Conservation (phyloP, 2,113 vertebrate species). For the Cynoglossus semilaevis region DNA sequence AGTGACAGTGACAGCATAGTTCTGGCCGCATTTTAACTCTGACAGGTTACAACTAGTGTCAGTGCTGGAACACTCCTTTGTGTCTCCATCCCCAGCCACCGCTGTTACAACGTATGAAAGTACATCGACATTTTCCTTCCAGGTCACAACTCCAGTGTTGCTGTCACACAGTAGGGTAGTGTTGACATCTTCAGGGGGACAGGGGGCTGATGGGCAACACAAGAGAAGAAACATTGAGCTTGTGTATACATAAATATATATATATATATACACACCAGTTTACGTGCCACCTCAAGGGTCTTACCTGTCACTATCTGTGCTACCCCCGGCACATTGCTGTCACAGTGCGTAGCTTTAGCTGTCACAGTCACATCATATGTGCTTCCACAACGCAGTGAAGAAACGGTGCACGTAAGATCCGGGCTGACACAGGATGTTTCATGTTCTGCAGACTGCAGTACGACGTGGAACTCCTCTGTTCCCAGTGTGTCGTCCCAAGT, state of each 20-base stretch:
- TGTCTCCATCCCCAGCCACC: constrained; percentile 39
- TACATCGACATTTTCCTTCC: constrained; percentile 55
- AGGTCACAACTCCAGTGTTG: constrained; percentile 67
- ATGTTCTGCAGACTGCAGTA: constrained; percentile 28
- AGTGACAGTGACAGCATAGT: constrained; percentile 65
- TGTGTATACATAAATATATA: background rate
- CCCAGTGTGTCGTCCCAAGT: constrained; percentile 72
- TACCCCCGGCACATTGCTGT: constrained; percentile 60
- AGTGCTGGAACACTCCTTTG: constrained; percentile 47
- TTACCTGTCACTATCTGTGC: constrained; percentile 68
- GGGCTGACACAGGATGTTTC: constrained; percentile 36
- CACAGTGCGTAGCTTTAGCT: constrained; percentile 66
- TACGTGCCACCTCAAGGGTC: background rate
- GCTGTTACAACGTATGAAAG: constrained; percentile 65
- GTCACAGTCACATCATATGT: constrained; percentile 60
- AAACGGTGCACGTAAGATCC: constrained; percentile 56
- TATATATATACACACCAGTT: no score
- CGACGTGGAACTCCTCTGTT: constrained; percentile 46
- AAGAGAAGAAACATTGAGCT: background rate
- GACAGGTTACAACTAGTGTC: constrained; percentile 60
- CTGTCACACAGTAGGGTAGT: constrained; percentile 67
- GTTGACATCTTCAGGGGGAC: constrained; percentile 68
- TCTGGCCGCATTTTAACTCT: constrained; percentile 69
- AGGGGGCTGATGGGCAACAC: constrained; percentile 69
- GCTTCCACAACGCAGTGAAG: constrained; percentile 62